These are phyloP conservation scores for Trachemys scripta DNA, from an alignment of 2,113 vertebrate species.

Conservation along the genomic window DNA sequence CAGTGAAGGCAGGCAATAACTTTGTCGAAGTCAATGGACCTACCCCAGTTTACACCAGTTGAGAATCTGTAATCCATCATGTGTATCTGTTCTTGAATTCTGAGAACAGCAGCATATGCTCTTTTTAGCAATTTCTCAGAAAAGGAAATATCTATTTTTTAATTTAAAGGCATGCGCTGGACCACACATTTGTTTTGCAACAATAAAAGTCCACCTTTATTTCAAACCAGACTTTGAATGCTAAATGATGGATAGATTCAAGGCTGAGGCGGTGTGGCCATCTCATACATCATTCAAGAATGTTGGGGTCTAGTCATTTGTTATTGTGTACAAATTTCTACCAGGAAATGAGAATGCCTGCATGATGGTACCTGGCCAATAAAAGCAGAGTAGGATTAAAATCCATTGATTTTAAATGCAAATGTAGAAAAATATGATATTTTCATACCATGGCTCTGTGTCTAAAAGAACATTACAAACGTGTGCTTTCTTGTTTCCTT, in stretches of 20 bases:
- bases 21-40: background rate
- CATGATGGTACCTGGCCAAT: conserved; percentile 42
- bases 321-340: conserved; percentile 67
- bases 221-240: conserved; percentile 72
- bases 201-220: conserved; percentile 66
- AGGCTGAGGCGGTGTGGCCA: conserved; percentile 74
- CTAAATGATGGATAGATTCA: conserved; percentile 77
- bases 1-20: background rate
- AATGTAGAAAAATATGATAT: background rate
- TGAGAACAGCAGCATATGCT: background rate
- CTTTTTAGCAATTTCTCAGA: conserved; percentile 55
- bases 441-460: conserved; percentile 9
- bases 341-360: conserved; percentile 71
- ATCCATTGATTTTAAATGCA: conserved; percentile 56
- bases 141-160: conserved; percentile 36
- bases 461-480: conserved; percentile 12
- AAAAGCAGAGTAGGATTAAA: conserved; percentile 28
- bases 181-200: conserved; percentile 69
- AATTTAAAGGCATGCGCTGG: conserved; percentile 69
- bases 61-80: background rate
- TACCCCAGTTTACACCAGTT: background rate
- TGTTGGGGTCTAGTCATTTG: conserved; percentile 68
- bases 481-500: background rate
- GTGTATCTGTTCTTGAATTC: conserved; percentile 29
- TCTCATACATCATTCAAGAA: conserved; percentile 79